Percentiles rank a stretch among this genome's conserved stretches.
These are phyloP conservation scores for Protonemura montana DNA, from an alignment of 2,888 invertebrate species.

Conservation along the genomic window DNA sequence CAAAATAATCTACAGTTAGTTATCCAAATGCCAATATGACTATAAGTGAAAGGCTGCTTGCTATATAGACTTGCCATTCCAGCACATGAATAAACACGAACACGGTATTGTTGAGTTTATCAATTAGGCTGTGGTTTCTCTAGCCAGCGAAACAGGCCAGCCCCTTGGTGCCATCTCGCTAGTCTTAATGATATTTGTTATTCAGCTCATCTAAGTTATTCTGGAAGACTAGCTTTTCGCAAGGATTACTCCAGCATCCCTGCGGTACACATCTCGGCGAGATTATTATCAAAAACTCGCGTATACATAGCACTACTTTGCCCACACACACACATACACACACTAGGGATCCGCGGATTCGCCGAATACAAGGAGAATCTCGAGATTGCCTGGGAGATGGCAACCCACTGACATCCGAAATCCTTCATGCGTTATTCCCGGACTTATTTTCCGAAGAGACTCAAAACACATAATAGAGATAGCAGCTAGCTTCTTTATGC, in stretches of 20 bases:
- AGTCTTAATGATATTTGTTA: background rate
- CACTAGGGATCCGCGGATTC: background rate
- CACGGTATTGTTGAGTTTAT: background rate
- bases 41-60: background rate
- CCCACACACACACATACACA: background rate
- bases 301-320: background rate
- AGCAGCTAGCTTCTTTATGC: background rate
- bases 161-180: background rate
- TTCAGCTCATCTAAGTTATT: background rate
- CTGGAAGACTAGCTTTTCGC: background rate
- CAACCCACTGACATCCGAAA: background rate
- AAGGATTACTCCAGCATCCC: background rate
- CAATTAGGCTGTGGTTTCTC: background rate
- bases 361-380: background rate
- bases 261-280: background rate
- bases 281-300: background rate
- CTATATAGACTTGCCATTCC: background rate
- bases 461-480: background rate
- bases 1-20: background rate
- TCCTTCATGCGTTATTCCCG: constrained; percentile 12
- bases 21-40: background rate
- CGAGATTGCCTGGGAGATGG: background rate
- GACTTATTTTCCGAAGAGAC: background rate
- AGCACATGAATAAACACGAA: background rate
- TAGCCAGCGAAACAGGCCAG: background rate